Conservation (phyloP, 2,113 vertebrate species). For the Monarcha castaneiventris region DNA sequence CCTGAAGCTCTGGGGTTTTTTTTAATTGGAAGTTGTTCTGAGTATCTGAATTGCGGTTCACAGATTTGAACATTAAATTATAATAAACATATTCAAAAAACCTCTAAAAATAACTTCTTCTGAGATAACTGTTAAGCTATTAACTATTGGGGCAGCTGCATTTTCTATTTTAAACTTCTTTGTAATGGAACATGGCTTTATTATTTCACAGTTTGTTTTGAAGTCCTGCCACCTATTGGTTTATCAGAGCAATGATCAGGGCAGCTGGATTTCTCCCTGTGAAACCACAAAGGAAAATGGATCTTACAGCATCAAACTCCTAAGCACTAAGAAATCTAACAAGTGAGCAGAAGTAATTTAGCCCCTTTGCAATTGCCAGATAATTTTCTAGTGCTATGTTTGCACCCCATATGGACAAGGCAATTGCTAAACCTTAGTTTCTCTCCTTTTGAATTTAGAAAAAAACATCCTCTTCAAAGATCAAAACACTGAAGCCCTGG, state of each 20-base stretch:
- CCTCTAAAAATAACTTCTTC: background rate
- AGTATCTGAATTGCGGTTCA: background rate
- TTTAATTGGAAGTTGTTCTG: background rate
- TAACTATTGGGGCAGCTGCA: background rate
- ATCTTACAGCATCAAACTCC: background rate
- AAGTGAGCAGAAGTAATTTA: background rate
- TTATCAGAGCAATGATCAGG: background rate
- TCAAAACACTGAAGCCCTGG: background rate
- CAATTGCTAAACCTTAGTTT: background rate
- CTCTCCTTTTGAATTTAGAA: background rate
- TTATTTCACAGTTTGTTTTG: conserved; percentile 29
- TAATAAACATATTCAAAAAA: background rate
- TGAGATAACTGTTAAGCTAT: background rate
- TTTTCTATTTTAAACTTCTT: background rate
- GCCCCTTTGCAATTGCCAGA: background rate
- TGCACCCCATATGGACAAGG: background rate
- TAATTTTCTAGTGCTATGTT: background rate
- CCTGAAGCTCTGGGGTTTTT: background rate
- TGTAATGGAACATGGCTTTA: background rate
- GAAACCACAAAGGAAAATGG: background rate
- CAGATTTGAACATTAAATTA: background rate
- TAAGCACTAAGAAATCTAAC: background rate
- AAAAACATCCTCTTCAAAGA: background rate
- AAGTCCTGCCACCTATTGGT: conserved; percentile 63
- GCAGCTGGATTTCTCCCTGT: background rate